Conservation (phyloP, 1,140 invertebrate species). For the Sinonovacula constricta region DNA sequence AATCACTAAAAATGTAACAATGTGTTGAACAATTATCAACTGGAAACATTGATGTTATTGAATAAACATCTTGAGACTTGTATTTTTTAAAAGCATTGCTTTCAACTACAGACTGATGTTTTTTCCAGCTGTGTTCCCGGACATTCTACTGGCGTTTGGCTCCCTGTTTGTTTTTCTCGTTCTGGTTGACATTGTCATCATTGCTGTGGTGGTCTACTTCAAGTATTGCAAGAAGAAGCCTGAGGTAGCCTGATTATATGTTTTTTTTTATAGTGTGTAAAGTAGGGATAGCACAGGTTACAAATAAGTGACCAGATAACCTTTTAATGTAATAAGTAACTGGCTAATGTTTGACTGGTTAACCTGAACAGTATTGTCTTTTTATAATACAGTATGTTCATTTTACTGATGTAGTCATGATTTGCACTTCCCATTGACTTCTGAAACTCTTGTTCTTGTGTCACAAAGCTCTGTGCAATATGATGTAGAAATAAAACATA, state of each 20-base stretch:
- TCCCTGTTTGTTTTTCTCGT: constrained; percentile 45
- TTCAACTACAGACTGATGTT: neutral
- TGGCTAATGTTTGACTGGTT: too few species aligned
- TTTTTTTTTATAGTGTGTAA: neutral
- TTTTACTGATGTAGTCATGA: neutral
- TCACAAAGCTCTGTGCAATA: too few species aligned
- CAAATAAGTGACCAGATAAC: neutral
- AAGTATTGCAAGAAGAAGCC: constrained; percentile 23
- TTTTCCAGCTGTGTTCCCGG: constrained; percentile 44
- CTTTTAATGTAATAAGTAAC: neutral
- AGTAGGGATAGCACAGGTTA: neutral
- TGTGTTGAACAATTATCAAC: too few species aligned
- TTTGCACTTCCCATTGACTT: too few species aligned
- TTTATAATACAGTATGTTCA: neutral
- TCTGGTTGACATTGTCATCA: constrained; percentile 30
- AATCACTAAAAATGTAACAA: too few species aligned
- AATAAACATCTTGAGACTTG: too few species aligned
- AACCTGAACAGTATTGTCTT: neutral
- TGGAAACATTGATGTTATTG: too few species aligned
- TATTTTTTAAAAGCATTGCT: too few species aligned
- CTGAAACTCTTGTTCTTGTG: too few species aligned
- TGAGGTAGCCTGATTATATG: neutral
- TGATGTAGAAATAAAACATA: too few species aligned
- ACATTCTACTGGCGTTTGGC: constrained; percentile 40
- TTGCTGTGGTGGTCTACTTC: constrained; percentile 25